Conservation (phyloP, 2,113 vertebrate genomes). For the Cariama cristata region DNA sequence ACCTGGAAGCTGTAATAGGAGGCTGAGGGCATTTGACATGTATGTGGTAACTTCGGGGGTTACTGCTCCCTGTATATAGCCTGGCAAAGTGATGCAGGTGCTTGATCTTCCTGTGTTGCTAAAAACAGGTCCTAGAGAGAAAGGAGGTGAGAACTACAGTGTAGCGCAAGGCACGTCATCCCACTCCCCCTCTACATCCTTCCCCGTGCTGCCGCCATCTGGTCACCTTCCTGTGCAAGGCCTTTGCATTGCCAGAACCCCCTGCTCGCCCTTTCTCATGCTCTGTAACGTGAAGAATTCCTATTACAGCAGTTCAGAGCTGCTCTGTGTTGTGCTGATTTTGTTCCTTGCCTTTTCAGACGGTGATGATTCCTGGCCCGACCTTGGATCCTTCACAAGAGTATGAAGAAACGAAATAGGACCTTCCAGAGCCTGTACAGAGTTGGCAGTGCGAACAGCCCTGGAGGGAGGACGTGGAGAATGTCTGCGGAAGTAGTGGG, state of each 20-base stretch:
- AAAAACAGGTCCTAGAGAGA: not conserved
- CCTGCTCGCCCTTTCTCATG: not conserved
- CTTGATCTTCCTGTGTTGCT: not conserved
- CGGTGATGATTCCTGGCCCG: conserved; percentile 88
- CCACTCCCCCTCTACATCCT: not conserved
- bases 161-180: not conserved
- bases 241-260: not conserved
- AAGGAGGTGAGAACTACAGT: not conserved
- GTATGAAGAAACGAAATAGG: conserved; percentile 68
- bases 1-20: not conserved
- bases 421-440: conserved; percentile 55
- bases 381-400: conserved; percentile 78
- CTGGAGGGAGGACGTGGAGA: not conserved
- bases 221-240: not conserved
- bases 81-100: not conserved
- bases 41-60: not conserved
- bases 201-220: not conserved
- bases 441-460: conserved; percentile 66
- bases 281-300: not conserved
- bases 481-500: accelerated
- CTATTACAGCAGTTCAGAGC: not conserved
- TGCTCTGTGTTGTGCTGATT: not conserved
- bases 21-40: too few relatives aligned
- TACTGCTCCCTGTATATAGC: accelerated
- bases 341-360: conserved; percentile 77